phyloP scores from a whole-genome alignment of 2,888 invertebrate genomes.

The Eupithecia pulchellata region DNA sequence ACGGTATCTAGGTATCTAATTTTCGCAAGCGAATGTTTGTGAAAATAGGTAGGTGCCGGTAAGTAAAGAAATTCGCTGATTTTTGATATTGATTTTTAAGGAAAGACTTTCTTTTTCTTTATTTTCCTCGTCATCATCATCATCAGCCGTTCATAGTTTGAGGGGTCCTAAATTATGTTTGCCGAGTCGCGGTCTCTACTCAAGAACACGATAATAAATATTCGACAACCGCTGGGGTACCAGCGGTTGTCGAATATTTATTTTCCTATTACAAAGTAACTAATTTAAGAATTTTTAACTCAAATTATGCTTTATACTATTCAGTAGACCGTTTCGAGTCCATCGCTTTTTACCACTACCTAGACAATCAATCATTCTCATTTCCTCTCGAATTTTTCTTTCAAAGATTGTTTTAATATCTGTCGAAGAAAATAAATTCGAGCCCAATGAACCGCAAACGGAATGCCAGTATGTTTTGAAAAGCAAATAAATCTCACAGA shows the following conservation, averaged over 20 bases:
- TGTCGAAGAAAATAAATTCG: conserved; percentile 25
- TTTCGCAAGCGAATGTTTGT: background rate
- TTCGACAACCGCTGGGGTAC: too few relatives aligned
- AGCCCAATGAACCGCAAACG: conserved; percentile 45
- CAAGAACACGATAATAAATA: too few relatives aligned
- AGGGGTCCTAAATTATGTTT: too few relatives aligned
- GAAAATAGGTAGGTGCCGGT: background rate
- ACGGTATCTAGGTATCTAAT: background rate
- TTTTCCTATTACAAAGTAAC: background rate
- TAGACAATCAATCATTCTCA: background rate
- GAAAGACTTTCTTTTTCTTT: too few relatives aligned
- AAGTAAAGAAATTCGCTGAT: background rate
- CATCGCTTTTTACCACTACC: background rate
- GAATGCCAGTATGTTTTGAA: conserved; percentile 48
- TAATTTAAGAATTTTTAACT: background rate
- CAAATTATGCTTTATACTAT: background rate
- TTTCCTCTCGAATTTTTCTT: background rate
- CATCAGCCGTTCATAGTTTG: too few relatives aligned
- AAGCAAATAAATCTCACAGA: conserved; percentile 73
- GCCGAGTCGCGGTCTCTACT: too few relatives aligned
- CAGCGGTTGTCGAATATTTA: too few relatives aligned
- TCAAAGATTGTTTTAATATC: background rate
- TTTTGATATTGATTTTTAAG: too few relatives aligned
- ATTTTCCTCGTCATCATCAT: too few relatives aligned
- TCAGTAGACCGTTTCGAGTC: background rate